Conservation (phyloP, 92 coral and sea anemone species). For the Diadumene lineata region DNA sequence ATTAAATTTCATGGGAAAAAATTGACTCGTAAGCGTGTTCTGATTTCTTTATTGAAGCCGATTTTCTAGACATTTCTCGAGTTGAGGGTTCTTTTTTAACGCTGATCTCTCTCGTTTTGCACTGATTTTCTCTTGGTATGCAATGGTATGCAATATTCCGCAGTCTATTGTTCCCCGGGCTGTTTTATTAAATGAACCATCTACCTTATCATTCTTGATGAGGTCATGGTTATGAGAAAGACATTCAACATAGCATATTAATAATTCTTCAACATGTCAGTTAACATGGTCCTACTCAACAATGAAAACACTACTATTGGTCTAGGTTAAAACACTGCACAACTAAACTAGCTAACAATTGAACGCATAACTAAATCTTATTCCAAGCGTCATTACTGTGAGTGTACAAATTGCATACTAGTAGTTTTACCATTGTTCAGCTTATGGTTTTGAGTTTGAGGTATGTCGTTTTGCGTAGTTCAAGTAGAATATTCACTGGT, state of each 20-base stretch:
- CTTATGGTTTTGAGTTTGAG: background rate
- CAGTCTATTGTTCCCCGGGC: background rate
- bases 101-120: no score
- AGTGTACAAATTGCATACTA: background rate
- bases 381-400: no score
- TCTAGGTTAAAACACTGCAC: background rate
- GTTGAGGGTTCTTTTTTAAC: no score
- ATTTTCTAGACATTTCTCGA: no score
- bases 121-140: no score
- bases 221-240: conserved; percentile 1
- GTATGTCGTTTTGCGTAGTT: background rate
- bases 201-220: background rate
- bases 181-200: background rate
- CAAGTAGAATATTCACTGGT: background rate
- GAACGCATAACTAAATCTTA: no score
- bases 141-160: no score
- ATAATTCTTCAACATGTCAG: background rate
- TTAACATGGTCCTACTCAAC: background rate
- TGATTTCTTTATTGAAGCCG: no score
- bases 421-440: background rate
- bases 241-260: background rate
- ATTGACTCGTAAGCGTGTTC: no score
- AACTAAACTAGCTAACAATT: background rate
- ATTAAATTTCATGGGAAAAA: no score
- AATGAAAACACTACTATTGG: background rate